Conservation (phyloP, 2,113 vertebrate species). For the Cichladusa arquata region DNA sequence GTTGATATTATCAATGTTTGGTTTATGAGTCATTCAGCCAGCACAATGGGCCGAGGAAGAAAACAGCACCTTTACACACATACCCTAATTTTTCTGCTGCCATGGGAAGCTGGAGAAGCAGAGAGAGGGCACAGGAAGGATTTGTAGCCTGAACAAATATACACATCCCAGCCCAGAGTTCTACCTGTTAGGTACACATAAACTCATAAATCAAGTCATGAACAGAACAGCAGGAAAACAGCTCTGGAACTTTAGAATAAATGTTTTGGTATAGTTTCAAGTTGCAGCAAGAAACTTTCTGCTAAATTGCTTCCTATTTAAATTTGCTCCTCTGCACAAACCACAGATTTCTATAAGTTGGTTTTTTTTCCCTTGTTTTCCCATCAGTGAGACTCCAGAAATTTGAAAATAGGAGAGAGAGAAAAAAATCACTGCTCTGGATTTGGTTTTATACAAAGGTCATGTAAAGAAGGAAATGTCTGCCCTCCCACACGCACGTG, state of each 20-base stretch:
- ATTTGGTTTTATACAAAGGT: not conserved
- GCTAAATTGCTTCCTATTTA: not conserved
- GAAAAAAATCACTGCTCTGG: not conserved
- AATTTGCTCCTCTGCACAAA: not conserved
- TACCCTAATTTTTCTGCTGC: not conserved
- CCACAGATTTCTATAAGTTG: not conserved
- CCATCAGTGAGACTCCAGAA: not conserved
- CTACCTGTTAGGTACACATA: not conserved
- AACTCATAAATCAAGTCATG: not conserved
- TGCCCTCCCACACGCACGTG: not conserved
- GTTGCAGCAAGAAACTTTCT: conserved; percentile 17
- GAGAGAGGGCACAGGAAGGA: not conserved
- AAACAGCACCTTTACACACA: conserved; percentile 3
- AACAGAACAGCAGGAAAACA: not conserved
- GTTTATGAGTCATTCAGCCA: conserved; percentile 33
- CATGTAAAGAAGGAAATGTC: not conserved
- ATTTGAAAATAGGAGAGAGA: not conserved
- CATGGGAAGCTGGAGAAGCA: not conserved
- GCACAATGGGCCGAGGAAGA: not conserved
- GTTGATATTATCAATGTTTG: conserved; percentile 43
- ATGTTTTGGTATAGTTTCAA: not conserved
- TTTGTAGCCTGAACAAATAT: not conserved
- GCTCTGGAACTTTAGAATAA: not conserved
- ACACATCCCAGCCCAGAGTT: not conserved
- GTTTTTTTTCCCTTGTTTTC: not conserved